Evolutionary conservation across 2,797 vertebrate genomes (phyloP).

Genomic region (Crax fasciolata): DNA sequence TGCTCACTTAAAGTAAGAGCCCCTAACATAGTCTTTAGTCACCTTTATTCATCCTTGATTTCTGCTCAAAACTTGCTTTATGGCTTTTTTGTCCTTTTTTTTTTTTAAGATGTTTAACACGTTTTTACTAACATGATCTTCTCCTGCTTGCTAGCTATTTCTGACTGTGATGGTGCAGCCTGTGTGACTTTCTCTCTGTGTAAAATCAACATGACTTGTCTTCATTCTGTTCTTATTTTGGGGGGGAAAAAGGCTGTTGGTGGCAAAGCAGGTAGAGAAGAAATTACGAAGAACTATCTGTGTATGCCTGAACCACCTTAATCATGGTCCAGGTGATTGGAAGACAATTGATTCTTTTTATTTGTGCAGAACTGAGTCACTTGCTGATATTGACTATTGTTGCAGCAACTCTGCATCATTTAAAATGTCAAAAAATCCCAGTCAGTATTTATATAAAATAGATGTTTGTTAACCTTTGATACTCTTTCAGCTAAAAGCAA

Average conservation of each 20-base stretch:
- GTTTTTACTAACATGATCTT: not conserved
- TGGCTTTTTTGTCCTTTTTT: not conserved
- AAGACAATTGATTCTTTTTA: conserved; percentile 49
- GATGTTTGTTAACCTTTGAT: conserved; percentile 62
- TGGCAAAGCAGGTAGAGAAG: not conserved
- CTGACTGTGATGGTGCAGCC: not conserved
- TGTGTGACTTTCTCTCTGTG: not conserved
- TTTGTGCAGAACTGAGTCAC: conserved; percentile 26
- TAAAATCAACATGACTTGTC: not conserved
- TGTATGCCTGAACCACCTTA: not conserved
- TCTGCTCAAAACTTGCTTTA: conserved; percentile 9
- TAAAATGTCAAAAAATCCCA: conserved; percentile 42
- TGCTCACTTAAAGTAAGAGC: conserved; percentile 27
- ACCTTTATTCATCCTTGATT: conserved; percentile 26
- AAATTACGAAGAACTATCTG: not conserved
- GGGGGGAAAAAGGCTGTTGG: not conserved
- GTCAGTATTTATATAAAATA: conserved; percentile 40
- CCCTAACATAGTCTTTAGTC: not conserved
- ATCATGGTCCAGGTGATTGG: not conserved
- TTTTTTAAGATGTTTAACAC: not conserved
- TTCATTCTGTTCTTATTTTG: not conserved
- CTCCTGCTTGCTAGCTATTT: not conserved
- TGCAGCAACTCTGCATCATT: conserved; percentile 25
- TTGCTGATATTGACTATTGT: conserved; percentile 19
- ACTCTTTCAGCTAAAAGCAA: conserved; percentile 7